phyloP scores from a whole-genome alignment of 1,140 invertebrate species.

The Nephila pilipes region DNA sequence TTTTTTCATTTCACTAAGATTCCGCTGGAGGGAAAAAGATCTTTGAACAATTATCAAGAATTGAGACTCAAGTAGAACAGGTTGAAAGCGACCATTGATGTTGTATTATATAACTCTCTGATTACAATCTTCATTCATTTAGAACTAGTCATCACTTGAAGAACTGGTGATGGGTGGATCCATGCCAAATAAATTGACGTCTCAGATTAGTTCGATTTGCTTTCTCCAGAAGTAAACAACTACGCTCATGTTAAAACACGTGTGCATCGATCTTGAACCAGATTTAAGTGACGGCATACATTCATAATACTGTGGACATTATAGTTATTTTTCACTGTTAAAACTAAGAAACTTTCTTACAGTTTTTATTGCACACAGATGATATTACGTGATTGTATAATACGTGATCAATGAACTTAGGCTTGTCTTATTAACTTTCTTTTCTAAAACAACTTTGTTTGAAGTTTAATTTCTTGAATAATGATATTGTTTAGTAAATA shows the following conservation, averaged over 20 bases:
- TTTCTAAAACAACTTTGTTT: too few relatives aligned
- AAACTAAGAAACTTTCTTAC: too few relatives aligned
- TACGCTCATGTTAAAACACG: neutral
- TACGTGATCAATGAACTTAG: too few relatives aligned
- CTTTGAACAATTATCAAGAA: neutral
- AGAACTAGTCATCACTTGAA: neutral
- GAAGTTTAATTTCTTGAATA: too few relatives aligned
- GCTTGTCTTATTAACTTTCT: too few relatives aligned
- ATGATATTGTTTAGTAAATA: too few relatives aligned
- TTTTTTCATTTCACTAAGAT: neutral
- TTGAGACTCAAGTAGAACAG: neutral
- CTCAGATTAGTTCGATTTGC: neutral
- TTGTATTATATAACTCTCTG: neutral
- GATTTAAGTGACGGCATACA: too few relatives aligned
- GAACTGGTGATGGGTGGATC: neutral
- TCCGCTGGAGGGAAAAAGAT: neutral
- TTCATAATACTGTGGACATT: too few relatives aligned
- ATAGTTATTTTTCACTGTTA: too few relatives aligned
- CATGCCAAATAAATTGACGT: neutral
- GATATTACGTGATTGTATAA: too few relatives aligned
- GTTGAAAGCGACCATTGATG: neutral
- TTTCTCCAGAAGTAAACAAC: neutral
- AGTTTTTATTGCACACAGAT: too few relatives aligned
- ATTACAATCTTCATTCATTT: neutral
- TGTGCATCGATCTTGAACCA: neutral